These are phyloP conservation scores for Synergus itoensis DNA, from an alignment of 2,888 invertebrate genomes.

Conservation along the genomic window DNA sequence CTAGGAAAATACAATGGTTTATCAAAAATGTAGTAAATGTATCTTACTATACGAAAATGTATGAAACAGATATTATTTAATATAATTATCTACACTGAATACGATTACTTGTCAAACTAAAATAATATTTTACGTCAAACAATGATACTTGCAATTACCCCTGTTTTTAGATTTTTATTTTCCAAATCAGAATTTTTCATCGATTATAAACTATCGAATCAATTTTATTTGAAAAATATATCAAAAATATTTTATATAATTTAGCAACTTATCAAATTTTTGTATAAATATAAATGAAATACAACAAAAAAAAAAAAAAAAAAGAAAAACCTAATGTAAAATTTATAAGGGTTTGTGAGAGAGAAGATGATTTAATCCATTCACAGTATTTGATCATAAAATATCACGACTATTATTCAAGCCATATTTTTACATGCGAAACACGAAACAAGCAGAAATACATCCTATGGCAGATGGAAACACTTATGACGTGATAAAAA, in stretches of 20 bases:
- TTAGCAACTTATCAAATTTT: not conserved
- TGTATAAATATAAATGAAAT: not conserved
- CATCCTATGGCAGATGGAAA: slow-evolving; percentile 7
- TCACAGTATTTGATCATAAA: not conserved
- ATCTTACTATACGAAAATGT: not conserved
- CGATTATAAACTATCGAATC: no score
- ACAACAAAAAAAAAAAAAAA: not conserved
- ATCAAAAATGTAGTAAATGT: not conserved
- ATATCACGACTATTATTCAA: not conserved
- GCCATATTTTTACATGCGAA: not conserved
- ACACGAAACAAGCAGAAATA: not conserved
- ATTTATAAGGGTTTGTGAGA: not conserved
- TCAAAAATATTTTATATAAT: not conserved
- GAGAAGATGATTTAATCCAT: not conserved
- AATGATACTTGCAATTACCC: not conserved
- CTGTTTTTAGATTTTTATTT: not conserved
- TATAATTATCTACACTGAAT: slow-evolving; percentile 16
- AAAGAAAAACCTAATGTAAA: not conserved
- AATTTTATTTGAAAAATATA: no score
- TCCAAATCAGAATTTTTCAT: not conserved
- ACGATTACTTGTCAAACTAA: slow-evolving; percentile 4
- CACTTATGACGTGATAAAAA: not conserved
- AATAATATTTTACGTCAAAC: not conserved
- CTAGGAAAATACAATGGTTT: not conserved
- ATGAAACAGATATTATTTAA: slow-evolving; percentile 18